Percentiles rank a stretch among this genome's conserved stretches.
Conservation (phyloP, 2,113 vertebrate genomes). For the Taxidea taxus region DNA sequence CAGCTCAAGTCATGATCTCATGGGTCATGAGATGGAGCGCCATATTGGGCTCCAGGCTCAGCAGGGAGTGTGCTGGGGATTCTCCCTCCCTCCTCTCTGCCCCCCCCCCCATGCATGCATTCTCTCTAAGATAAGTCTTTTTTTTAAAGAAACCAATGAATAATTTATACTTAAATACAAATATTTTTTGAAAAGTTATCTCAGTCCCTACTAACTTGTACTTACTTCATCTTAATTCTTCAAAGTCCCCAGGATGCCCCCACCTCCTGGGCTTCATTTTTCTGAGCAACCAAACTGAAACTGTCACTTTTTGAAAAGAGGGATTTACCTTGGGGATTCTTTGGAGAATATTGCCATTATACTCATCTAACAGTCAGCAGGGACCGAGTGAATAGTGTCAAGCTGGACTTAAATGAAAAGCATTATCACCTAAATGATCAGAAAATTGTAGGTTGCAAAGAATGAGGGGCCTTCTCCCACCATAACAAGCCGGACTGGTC, state of each 20-base stretch:
- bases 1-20: neutral
- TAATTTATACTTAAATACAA: constrained; percentile 11
- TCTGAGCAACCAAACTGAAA: neutral
- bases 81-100: neutral
- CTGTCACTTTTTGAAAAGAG: neutral
- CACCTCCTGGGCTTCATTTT: neutral
- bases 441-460: constrained; percentile 55
- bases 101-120: neutral
- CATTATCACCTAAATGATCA: constrained; percentile 59
- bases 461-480: neutral
- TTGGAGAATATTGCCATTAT: neutral
- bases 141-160: constrained; percentile 13
- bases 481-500: neutral
- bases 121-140: neutral
- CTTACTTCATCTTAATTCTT: neutral
- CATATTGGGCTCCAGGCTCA: neutral
- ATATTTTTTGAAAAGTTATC: neutral
- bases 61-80: neutral
- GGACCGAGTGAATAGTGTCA: neutral
- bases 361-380: neutral
- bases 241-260: fast-evolving
- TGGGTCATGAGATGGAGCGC: neutral
- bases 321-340: constrained; percentile 3
- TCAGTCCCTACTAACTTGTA: neutral
- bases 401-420: constrained; percentile 43